Conservation (phyloP, 2,113 vertebrate genomes). For the Leuciscus idus region DNA sequence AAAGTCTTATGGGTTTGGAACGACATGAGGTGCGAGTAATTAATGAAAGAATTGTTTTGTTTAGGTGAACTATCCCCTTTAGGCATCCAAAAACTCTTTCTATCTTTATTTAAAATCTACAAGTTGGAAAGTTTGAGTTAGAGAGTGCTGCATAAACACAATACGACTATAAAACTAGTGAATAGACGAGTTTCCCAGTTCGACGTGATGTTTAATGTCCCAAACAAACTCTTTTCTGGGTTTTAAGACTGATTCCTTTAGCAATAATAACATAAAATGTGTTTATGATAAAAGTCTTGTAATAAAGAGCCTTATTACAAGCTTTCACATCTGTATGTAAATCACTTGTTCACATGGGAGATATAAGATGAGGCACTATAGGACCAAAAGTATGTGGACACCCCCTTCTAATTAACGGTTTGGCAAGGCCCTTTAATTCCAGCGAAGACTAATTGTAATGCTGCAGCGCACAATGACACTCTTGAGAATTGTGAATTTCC, state of each 20-base stretch:
- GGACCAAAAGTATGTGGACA: slow-evolving; percentile 11
- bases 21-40: no score
- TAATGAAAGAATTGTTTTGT: no score
- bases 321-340: not conserved
- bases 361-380: slow-evolving; percentile 2
- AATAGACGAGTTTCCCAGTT: no score
- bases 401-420: not conserved
- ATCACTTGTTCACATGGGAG: slow-evolving; percentile 15
- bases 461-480: not conserved
- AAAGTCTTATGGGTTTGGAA: no score
- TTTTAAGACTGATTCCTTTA: not conserved
- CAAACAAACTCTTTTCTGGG: not conserved
- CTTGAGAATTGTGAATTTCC: not conserved
- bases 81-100: not conserved
- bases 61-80: no score
- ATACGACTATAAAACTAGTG: not conserved
- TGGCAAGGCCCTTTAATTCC: not conserved
- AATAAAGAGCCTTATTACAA: not conserved
- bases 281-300: not conserved
- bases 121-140: not conserved
- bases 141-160: not conserved
- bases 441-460: not conserved
- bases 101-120: not conserved
- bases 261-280: not conserved
- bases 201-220: not conserved